These are phyloP conservation scores for Glandiceps talaboti DNA, from an alignment of 53 echinoderm and acorn worm species.

Conservation along the genomic window DNA sequence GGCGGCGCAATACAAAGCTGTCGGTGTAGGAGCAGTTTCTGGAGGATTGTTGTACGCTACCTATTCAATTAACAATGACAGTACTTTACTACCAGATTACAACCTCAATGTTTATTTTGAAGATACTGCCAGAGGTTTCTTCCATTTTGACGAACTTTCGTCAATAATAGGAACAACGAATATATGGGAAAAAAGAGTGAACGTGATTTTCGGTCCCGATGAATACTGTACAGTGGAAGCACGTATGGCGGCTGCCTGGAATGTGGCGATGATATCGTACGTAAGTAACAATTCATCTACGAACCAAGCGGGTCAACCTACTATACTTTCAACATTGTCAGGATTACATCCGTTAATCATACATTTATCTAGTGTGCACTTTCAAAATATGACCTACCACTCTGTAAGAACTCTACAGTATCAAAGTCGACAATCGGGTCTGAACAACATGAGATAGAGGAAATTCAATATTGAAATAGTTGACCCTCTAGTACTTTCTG, in stretches of 20 bases:
- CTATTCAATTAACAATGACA: background rate
- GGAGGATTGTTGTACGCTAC: background rate
- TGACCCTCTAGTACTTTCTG: too few relatives aligned
- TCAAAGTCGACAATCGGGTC: too few relatives aligned
- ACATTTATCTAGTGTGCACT: too few relatives aligned
- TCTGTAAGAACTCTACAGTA: too few relatives aligned
- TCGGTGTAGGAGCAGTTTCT: background rate
- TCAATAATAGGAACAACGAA: background rate
- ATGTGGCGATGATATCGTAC: background rate
- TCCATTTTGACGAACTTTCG: background rate
- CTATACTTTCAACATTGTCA: too few relatives aligned
- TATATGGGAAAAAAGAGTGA: background rate
- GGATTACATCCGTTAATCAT: too few relatives aligned
- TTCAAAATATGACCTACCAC: too few relatives aligned
- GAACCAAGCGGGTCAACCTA: too few relatives aligned
- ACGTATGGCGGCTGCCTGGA: background rate
- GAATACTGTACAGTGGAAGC: background rate
- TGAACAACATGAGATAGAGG: too few relatives aligned
- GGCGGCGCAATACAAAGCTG: background rate
- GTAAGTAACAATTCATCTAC: too few relatives aligned
- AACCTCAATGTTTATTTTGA: background rate
- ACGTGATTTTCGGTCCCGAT: background rate
- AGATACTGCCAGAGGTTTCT: background rate
- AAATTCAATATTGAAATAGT: too few relatives aligned
- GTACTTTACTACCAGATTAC: background rate